Conservation (phyloP, 2,113 vertebrate genomes). For the Eleginops maclovinus region DNA sequence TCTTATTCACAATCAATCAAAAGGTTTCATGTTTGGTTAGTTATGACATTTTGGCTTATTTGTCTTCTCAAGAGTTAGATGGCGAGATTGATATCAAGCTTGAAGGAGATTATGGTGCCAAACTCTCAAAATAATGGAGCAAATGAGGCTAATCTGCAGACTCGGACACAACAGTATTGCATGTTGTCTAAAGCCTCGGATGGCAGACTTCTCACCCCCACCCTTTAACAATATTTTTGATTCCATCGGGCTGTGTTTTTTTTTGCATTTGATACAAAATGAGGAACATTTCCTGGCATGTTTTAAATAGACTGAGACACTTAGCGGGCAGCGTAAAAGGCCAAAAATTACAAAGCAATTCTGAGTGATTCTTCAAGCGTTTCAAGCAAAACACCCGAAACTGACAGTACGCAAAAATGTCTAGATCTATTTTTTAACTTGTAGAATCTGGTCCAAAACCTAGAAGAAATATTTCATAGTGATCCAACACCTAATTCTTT, state of each 20-base stretch:
- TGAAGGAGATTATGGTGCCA: too few species aligned
- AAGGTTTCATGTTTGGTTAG: background rate
- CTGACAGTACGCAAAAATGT: too few species aligned
- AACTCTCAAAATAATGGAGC: background rate
- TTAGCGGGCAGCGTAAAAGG: background rate
- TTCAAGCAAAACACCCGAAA: conserved; percentile 10
- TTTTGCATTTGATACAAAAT: background rate
- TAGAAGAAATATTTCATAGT: background rate
- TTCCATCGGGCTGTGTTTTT: background rate
- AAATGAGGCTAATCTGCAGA: background rate
- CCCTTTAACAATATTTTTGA: conserved; percentile 2
- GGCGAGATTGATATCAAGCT: background rate
- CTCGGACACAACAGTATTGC: background rate
- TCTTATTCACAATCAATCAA: background rate
- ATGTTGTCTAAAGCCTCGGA: background rate
- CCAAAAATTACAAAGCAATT: conserved; percentile 29
- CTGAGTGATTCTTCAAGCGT: conserved; percentile 9
- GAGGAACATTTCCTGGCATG: conserved; percentile 25
- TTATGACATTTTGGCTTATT: background rate
- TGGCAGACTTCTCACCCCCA: too few species aligned
- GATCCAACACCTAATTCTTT: conserved; percentile 10
- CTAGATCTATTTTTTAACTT: background rate
- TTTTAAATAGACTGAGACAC: background rate
- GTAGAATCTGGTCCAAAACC: background rate
- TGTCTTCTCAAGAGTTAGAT: background rate